Evolutionary conservation across 2,888 invertebrate species (phyloP).

Genomic region (Eupithecia subfuscata): DNA sequence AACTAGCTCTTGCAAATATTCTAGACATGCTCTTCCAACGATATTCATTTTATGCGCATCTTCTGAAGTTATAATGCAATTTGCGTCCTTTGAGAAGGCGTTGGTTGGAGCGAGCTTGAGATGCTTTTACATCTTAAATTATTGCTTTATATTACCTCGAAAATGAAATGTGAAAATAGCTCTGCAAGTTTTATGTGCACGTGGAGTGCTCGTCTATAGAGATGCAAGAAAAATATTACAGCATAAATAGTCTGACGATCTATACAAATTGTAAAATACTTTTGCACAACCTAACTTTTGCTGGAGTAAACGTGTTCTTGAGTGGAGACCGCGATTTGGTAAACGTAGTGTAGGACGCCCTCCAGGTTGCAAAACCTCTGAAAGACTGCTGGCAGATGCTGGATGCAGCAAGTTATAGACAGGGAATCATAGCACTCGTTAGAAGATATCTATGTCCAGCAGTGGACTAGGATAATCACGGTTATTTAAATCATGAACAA

Average conservation of each 20-base stretch:
- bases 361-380: neutral
- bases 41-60: constrained; percentile 18
- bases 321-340: neutral
- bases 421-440: neutral
- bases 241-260: neutral
- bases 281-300: neutral
- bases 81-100: constrained; percentile 27
- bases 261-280: neutral
- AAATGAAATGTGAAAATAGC: constrained; percentile 21
- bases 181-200: constrained; percentile 10
- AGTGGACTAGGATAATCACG: neutral
- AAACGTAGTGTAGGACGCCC: neutral
- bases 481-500: too few species aligned
- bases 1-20: neutral
- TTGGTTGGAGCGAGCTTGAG: constrained; percentile 10
- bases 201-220: neutral
- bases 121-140: constrained; percentile 15
- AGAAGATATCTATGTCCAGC: neutral
- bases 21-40: constrained; percentile 2
- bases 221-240: neutral
- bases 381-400: neutral
- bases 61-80: constrained; percentile 33
- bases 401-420: neutral
- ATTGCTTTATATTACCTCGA: constrained; percentile 5
- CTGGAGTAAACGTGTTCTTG: neutral